These are phyloP conservation scores for Pocota personata DNA, from an alignment of 2,888 invertebrate genomes.

Conservation along the genomic window DNA sequence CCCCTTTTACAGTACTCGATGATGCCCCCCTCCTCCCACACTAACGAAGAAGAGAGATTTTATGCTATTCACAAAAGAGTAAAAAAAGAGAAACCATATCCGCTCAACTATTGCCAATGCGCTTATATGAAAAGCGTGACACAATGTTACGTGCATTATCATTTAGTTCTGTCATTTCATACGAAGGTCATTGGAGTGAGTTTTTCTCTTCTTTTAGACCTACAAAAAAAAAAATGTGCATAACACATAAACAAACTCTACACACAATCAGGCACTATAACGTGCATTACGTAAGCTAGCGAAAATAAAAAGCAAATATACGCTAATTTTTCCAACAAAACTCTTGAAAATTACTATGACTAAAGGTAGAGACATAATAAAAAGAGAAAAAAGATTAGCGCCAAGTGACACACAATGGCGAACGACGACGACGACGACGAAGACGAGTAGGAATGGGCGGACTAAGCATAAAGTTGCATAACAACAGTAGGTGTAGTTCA, in stretches of 20 bases:
- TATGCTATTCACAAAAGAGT: neutral
- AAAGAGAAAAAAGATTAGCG: constrained; percentile 42
- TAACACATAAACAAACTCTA: neutral
- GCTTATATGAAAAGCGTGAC: constrained; percentile 21
- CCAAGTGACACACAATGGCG: constrained; percentile 50
- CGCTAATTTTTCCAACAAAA: constrained; percentile 45
- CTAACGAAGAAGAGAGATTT: neutral
- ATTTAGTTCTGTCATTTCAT: constrained; percentile 47
- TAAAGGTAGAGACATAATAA: constrained; percentile 5
- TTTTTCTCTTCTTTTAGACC: constrained; percentile 17
- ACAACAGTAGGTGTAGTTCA: constrained; percentile 42
- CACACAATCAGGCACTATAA: constrained; percentile 1
- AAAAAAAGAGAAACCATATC: constrained; percentile 20
- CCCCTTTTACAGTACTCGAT: neutral
- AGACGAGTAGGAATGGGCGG: constrained; percentile 27
- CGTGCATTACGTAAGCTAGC: constrained; percentile 29
- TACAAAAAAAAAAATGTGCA: constrained; percentile 32
- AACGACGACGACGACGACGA: constrained; percentile 10
- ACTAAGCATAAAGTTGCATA: constrained; percentile 62
- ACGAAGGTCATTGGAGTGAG: constrained; percentile 55
- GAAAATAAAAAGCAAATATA: constrained; percentile 7
- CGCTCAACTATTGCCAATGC: constrained; percentile 35
- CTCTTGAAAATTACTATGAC: constrained; percentile 31
- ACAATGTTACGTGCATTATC: constrained; percentile 33
- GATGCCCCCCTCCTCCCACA: neutral